These are phyloP conservation scores for Pseudocheirus occidentalis DNA, from an alignment of 2,797 vertebrate genomes.

Conservation along the genomic window DNA sequence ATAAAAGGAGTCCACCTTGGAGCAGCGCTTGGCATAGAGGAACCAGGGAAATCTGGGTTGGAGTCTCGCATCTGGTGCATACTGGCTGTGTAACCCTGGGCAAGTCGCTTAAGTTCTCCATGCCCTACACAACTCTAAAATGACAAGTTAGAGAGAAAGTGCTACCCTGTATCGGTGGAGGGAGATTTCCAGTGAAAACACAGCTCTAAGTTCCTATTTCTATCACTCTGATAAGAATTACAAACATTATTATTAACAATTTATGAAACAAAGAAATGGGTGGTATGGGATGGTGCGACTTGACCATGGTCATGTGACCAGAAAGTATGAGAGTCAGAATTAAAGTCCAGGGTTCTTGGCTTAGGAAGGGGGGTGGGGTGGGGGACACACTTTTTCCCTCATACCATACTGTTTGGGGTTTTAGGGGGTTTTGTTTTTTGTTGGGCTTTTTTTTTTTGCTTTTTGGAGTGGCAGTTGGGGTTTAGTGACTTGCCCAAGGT, in stretches of 20 bases:
- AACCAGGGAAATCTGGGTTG: background rate
- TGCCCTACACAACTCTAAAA: background rate
- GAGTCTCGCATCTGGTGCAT: background rate
- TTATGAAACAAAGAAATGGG: background rate
- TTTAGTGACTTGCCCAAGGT: too few relatives aligned
- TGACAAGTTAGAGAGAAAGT: background rate
- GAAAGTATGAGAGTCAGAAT: background rate
- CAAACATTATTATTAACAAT: background rate
- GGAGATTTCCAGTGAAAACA: background rate
- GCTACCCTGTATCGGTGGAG: background rate
- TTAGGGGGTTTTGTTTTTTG: too few relatives aligned
- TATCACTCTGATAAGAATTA: background rate
- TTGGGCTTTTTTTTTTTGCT: too few relatives aligned
- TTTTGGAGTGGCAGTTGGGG: too few relatives aligned
- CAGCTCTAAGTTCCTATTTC: background rate
- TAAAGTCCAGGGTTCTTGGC: background rate
- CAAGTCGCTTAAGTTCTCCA: background rate
- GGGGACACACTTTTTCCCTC: background rate
- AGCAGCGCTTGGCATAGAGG: background rate
- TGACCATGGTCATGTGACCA: background rate
- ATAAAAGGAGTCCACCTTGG: background rate
- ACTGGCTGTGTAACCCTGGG: background rate
- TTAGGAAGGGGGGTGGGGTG: background rate
- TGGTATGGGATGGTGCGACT: background rate
- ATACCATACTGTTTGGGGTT: too few relatives aligned